phyloP scores from a whole-genome alignment of 2,797 vertebrate species.

The Gymnothorax reevesii region DNA sequence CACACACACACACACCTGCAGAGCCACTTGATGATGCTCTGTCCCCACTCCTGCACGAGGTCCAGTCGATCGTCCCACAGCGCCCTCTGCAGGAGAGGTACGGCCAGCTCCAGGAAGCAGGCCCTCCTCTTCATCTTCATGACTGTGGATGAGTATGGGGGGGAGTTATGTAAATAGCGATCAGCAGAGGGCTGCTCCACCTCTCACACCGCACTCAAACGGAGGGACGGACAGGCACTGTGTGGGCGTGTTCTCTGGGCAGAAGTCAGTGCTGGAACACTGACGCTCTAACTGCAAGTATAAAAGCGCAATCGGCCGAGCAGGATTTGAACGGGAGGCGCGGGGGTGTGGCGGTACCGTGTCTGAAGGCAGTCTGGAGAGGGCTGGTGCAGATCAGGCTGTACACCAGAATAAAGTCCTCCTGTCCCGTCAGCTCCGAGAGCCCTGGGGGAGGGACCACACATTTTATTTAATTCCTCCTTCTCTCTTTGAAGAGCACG shows the following conservation, averaged over 20 bases:
- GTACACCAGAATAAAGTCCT: constrained; percentile 72
- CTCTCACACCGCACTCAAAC: too few relatives aligned
- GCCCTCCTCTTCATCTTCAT: constrained; percentile 78
- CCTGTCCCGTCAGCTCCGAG: constrained; percentile 61
- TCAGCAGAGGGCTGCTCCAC: too few relatives aligned
- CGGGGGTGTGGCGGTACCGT: constrained; percentile 63
- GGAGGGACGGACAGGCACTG: too few relatives aligned
- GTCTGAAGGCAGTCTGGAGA: constrained; percentile 65
- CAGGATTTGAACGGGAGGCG: too few relatives aligned
- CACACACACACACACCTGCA: constrained; percentile 70
- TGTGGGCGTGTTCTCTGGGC: too few relatives aligned
- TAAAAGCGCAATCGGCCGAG: too few relatives aligned
- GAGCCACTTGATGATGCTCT: constrained; percentile 65
- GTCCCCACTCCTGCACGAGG: constrained; percentile 73
- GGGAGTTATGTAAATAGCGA: neutral
- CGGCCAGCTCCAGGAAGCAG: constrained; percentile 85
- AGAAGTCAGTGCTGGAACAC: too few relatives aligned
- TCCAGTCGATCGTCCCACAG: constrained; percentile 78
- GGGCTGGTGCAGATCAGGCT: constrained; percentile 73
- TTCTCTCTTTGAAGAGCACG: neutral
- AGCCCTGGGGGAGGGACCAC: constrained; percentile 37
- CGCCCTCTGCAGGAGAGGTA: constrained; percentile 78
- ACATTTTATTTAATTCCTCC: neutral
- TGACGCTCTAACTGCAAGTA: too few relatives aligned
- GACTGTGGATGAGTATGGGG: constrained; percentile 64